Percentiles rank a stretch among this genome's conserved stretches.
These are phyloP conservation scores for Sycophila texana DNA, from an alignment of 2,888 invertebrate species.

Conservation along the genomic window DNA sequence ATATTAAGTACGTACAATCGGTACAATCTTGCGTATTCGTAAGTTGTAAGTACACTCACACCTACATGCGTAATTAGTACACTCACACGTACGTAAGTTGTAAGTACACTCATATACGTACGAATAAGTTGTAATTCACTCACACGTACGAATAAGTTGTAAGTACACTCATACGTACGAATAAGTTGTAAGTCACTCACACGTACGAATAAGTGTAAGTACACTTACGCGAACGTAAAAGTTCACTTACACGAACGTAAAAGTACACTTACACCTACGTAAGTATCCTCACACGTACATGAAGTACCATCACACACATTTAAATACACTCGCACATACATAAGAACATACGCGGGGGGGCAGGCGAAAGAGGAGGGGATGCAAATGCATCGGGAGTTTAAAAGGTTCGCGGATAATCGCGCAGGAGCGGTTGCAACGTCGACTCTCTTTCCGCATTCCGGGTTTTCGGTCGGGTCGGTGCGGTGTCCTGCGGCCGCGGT, in stretches of 20 bases:
- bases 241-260: no score
- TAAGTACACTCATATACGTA: background rate
- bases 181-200: background rate
- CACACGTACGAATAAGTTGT: background rate
- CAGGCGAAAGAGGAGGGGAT: background rate
- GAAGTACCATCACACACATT: no score
- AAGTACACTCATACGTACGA: background rate
- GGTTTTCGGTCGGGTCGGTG: constrained; percentile 2
- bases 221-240: no score
- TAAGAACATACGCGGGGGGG: background rate
- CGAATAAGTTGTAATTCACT: background rate
- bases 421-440: constrained; percentile 29
- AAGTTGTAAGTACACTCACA: background rate
- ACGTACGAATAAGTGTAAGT: no score
- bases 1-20: no score
- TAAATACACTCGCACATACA: background rate
- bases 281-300: no score
- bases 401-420: constrained; percentile 31
- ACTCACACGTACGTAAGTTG: no score
- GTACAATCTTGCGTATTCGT: no score
- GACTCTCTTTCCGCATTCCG: constrained; percentile 2
- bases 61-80: background rate
- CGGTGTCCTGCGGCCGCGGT: background rate
- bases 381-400: background rate
- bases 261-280: no score